These are phyloP conservation scores for Alexandromys fortis DNA, from an alignment of 2,113 vertebrate species.

Conservation along the genomic window DNA sequence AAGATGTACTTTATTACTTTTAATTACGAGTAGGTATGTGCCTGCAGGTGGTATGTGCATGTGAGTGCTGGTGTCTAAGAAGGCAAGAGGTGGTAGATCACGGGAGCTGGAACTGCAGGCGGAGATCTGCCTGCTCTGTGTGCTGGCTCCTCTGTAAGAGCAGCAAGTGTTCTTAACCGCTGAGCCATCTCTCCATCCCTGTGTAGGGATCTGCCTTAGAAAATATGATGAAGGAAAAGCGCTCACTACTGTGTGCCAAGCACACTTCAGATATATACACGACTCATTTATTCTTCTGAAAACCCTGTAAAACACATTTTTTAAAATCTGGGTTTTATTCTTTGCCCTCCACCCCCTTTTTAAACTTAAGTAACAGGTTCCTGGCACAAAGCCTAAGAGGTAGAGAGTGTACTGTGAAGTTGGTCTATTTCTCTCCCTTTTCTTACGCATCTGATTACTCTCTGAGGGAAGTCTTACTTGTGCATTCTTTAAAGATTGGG, in stretches of 20 bases:
- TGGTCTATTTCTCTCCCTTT: not conserved
- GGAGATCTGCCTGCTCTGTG: not conserved
- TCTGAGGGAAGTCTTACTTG: conserved; percentile 1
- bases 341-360: not conserved
- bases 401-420: not conserved
- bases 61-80: not conserved
- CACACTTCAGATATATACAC: not conserved
- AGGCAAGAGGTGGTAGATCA: not conserved
- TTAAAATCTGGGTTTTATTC: conserved; percentile 9
- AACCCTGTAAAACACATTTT: not conserved
- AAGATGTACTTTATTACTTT: not conserved
- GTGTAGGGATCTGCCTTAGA: not conserved
- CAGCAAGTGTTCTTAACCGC: not conserved
- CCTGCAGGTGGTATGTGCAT: not conserved
- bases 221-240: not conserved
- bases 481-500: not conserved
- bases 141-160: not conserved
- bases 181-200: not conserved
- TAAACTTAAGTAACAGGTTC: conserved; percentile 17
- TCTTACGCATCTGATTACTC: not conserved
- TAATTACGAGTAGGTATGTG: not conserved
- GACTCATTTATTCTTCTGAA: conserved; percentile 9
- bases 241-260: not conserved
- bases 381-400: conserved; percentile 42
- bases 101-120: not conserved